Conservation (phyloP, 2,888 invertebrate species). For the Cabera pusaria region DNA sequence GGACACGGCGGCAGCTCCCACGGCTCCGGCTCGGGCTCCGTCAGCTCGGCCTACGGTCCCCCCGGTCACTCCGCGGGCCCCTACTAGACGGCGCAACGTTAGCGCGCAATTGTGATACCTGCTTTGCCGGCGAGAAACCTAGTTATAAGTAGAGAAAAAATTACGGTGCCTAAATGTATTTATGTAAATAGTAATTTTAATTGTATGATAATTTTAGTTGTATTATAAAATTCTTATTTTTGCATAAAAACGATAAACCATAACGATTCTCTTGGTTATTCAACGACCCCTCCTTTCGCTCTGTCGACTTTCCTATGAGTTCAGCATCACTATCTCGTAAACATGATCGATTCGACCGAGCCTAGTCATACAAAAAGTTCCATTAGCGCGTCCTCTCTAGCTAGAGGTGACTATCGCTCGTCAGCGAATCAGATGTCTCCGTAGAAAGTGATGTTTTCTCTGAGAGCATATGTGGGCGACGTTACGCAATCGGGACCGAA, state of each 20-base stretch:
- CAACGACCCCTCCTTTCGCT: too few relatives aligned
- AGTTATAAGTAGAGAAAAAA: slow-evolving; percentile 81
- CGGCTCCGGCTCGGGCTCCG: slow-evolving; percentile 48
- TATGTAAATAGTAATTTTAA: slow-evolving; percentile 84
- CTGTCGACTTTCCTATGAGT: too few relatives aligned
- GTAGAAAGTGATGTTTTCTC: slow-evolving; percentile 74
- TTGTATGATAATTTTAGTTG: slow-evolving; percentile 77
- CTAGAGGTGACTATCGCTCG: slow-evolving; percentile 48
- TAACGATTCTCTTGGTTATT: slow-evolving; percentile 32
- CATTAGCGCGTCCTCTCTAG: too few relatives aligned
- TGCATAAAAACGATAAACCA: slow-evolving; percentile 75
- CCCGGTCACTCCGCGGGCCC: slow-evolving; percentile 88
- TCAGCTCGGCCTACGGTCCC: slow-evolving; percentile 85
- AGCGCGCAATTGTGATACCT: slow-evolving; percentile 76
- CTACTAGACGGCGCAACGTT: slow-evolving; percentile 73
- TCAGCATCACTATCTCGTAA: too few relatives aligned
- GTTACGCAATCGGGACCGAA: slow-evolving; percentile 59
- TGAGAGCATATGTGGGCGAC: slow-evolving; percentile 45
- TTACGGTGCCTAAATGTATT: slow-evolving; percentile 84
- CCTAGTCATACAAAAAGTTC: slow-evolving; percentile 20
- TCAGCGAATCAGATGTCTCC: slow-evolving; percentile 51
- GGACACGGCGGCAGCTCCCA: slow-evolving; percentile 44
- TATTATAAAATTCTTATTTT: slow-evolving; percentile 77
- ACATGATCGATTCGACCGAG: slow-evolving; percentile 7
- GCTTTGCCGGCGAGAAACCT: slow-evolving; percentile 77